Percentiles rank a stretch among this genome's conserved stretches.
phyloP scores from a whole-genome alignment of 2,113 vertebrate genomes.

The Oncorhynchus keta region DNA sequence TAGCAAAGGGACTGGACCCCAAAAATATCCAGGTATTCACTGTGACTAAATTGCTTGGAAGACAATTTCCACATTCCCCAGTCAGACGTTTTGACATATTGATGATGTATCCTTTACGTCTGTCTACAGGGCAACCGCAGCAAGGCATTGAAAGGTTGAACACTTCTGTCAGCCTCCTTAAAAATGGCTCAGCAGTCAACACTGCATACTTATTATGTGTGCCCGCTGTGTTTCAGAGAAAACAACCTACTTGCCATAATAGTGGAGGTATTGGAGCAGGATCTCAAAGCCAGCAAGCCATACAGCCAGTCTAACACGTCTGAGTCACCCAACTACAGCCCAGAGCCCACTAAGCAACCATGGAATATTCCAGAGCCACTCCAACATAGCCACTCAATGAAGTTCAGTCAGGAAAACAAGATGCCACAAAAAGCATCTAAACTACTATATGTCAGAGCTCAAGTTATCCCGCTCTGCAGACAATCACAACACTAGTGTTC shows the following conservation, averaged over 20 bases:
- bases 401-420: neutral
- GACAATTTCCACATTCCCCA: neutral
- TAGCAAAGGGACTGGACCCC: slow-evolving; percentile 1
- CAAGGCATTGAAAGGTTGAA: neutral
- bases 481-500: neutral
- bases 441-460: neutral
- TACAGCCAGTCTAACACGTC: neutral
- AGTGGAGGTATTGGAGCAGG: slow-evolving; percentile 84
- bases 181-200: neutral
- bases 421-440: neutral
- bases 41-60: neutral
- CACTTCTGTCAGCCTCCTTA: neutral
- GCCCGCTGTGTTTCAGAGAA: slow-evolving; percentile 58
- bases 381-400: slow-evolving; percentile 11
- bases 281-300: slow-evolving; percentile 65
- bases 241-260: slow-evolving; percentile 75
- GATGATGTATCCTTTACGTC: neutral
- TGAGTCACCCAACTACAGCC: neutral
- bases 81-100: neutral
- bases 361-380: slow-evolving; percentile 1
- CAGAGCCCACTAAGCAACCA: neutral
- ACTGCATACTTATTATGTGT: too few relatives aligned
- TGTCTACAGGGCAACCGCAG: neutral
- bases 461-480: neutral
- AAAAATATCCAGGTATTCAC: neutral